These are phyloP conservation scores for Cephus pygmeus DNA, from an alignment of 2,888 invertebrate genomes.

Conservation along the genomic window DNA sequence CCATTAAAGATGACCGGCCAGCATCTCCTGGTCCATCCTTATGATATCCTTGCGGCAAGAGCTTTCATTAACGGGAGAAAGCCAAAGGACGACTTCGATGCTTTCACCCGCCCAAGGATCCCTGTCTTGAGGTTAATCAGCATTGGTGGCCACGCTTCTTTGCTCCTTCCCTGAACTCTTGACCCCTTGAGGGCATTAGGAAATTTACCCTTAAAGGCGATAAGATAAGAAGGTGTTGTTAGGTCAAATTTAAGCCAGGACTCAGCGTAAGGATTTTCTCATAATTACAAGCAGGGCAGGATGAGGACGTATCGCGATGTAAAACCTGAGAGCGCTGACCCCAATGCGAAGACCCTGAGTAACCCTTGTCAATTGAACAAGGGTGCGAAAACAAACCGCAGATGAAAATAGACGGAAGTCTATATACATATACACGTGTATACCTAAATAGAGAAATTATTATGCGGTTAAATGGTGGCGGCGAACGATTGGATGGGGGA, in stretches of 20 bases:
- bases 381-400: neutral
- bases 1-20: constrained; percentile 30
- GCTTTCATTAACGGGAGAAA: neutral
- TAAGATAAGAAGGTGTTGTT: neutral
- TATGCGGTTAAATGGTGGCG: constrained; percentile 4
- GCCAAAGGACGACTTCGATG: neutral
- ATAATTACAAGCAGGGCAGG: neutral
- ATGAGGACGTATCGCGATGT: neutral
- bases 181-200: neutral
- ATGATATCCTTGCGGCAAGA: neutral
- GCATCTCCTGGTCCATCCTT: constrained; percentile 14
- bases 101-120: neutral
- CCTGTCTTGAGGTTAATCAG: neutral
- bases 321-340: neutral
- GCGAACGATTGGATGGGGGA: constrained; percentile 3
- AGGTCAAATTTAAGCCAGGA: neutral
- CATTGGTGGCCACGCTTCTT: neutral
- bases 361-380: neutral
- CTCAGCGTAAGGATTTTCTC: neutral
- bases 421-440: neutral
- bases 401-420: neutral
- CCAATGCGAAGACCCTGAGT: neutral
- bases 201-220: neutral
- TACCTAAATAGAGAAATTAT: constrained; percentile 10
- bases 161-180: neutral